Conservation (phyloP, 2,113 vertebrate genomes). For the Centropus bengalensis region DNA sequence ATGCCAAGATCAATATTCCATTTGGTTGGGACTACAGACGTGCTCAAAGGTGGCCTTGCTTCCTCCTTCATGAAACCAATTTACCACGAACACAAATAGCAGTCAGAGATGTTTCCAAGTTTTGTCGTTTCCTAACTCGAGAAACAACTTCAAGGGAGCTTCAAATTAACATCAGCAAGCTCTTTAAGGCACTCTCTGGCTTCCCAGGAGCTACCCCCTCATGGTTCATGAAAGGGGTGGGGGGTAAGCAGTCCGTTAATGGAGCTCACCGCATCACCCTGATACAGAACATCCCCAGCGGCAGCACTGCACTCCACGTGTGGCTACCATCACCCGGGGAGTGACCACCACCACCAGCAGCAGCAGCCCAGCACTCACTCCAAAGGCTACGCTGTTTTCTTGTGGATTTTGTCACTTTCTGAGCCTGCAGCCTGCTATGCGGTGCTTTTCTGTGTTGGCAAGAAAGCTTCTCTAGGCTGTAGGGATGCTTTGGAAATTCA, state of each 20-base stretch:
- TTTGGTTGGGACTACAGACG: neutral
- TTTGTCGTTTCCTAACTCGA: neutral
- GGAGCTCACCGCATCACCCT: neutral
- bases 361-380: neutral
- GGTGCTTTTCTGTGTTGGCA: neutral
- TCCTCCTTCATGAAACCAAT: neutral
- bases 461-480: neutral
- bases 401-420: neutral
- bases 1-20: conserved; percentile 1
- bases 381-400: neutral
- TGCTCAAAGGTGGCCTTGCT: neutral
- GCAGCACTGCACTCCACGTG: neutral
- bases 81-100: neutral
- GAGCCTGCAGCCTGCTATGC: neutral
- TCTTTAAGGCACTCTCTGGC: neutral
- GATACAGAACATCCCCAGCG: neutral
- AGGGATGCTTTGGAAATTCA: neutral
- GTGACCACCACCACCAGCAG: neutral
- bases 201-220: neutral
- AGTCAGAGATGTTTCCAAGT: neutral
- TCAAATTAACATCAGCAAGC: neutral
- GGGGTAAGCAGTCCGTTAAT: neutral
- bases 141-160: neutral
- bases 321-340: neutral
- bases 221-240: neutral